These are phyloP conservation scores for Perithous albicinctus DNA, from an alignment of 2,888 invertebrate genomes.

Conservation along the genomic window DNA sequence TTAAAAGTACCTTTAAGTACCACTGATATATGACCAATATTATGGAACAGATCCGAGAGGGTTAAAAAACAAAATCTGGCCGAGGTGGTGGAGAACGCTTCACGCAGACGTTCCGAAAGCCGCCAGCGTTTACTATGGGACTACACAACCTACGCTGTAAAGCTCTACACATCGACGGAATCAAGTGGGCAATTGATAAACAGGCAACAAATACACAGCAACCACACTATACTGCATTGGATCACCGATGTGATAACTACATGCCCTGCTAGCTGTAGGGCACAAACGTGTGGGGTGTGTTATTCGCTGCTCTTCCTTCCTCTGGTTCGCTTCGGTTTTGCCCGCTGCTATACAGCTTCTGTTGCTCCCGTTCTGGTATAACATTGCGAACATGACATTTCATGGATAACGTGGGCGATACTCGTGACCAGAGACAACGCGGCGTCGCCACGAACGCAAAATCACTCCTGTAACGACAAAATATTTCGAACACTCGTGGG, in stretches of 20 bases:
- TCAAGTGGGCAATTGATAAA: slow-evolving; percentile 16
- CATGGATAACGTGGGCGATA: slow-evolving; percentile 56
- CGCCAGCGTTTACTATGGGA: not conserved
- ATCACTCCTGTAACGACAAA: not conserved
- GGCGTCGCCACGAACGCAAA: slow-evolving; percentile 31
- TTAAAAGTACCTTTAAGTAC: too few relatives aligned
- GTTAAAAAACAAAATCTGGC: too few relatives aligned
- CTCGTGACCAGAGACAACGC: slow-evolving; percentile 44
- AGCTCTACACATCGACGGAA: not conserved
- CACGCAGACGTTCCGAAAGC: not conserved
- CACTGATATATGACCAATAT: too few relatives aligned
- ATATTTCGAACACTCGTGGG: not conserved
- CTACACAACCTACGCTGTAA: not conserved
- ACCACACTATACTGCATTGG: not conserved
- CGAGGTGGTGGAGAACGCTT: too few relatives aligned
- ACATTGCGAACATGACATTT: slow-evolving; percentile 57
- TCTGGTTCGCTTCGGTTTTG: not conserved
- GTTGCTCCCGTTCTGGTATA: slow-evolving; percentile 36
- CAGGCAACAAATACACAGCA: too few relatives aligned
- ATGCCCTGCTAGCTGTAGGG: not conserved
- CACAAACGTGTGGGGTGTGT: not conserved
- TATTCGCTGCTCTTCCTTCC: slow-evolving; percentile 28
- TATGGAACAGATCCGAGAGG: too few relatives aligned
- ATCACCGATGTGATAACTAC: slow-evolving; percentile 23
- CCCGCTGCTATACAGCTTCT: slow-evolving; percentile 10